Base-by-base conservation (phyloP, 2,113 vertebrate species). In the Hiodon tergisus region DNA sequence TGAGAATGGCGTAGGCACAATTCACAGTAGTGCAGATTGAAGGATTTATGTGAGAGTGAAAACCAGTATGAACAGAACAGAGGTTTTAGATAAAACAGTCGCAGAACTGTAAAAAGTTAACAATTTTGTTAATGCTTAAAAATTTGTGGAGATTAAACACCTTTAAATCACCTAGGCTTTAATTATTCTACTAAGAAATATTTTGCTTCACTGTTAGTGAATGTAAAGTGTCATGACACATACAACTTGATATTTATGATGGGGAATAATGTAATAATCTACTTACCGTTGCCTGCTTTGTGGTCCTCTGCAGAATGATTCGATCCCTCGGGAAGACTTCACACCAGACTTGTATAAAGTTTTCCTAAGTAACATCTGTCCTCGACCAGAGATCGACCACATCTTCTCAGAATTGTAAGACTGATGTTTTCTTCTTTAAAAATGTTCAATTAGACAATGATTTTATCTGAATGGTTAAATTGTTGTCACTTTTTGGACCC, bases 341-440 rank as follows among this genome's bases (percentile, higher is more conserved):
- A 97, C 94, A 0, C 90, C 93, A 58, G 95, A 96, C 14, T 86
- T 94, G 46, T 99, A 95, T 87, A 91, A 89, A 86, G 89, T 93
- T 81, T 98, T 99, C 82, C 83, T 99, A 83, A 94, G 90, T 88
- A 95, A 95, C 83, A 92, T 99, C 77, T 98, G 97, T 77, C 92
- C 96, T 69, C 90, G 97, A 11, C 91, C 96, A 47, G 97, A 99
- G 87, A 95, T 98, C 9, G 95, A 98, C 90, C 92, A 93, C 88
- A 97, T 99, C 89, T 99, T 99, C 88, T 93, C 93, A 0, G 96
- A 99, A 72, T 92, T 94, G 97, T 98, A 94, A 96, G 95, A 51
- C 14, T 2, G 3, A 2, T 66, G 59, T 50, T 48, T 59, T 61
- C 16, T 69, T 69, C 58, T 70, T 4, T 76, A 7, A 48, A 48